Percentiles rank a stretch among this genome's conserved stretches.
Evolutionary conservation across 1,140 invertebrate species (phyloP).

Genomic region (Ctenoplectra terminalis): DNA sequence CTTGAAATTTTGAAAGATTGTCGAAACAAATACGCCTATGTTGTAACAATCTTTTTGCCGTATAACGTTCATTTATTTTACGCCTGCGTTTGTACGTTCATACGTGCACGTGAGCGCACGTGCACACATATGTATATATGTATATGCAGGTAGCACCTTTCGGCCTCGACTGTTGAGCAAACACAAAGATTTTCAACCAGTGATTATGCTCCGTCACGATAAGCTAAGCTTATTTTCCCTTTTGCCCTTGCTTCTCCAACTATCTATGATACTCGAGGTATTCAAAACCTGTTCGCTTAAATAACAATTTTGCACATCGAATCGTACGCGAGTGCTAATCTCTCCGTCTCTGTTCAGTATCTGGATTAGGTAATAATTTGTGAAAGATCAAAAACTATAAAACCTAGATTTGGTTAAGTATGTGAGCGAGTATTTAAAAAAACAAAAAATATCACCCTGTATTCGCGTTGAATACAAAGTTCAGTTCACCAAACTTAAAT

Average conservation of each 20-base stretch:
- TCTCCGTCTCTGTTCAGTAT: too few relatives aligned
- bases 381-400: too few relatives aligned
- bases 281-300: not conserved
- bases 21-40: not conserved
- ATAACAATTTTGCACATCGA: not conserved
- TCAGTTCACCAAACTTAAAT: not conserved
- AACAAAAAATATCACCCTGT: too few relatives aligned
- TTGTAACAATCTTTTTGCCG: not conserved
- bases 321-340: too few relatives aligned
- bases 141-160: constrained; percentile 49
- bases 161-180: constrained; percentile 49
- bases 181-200: constrained; percentile 61
- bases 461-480: constrained; percentile 3
- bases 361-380: too few relatives aligned
- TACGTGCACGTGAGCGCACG: constrained; percentile 13
- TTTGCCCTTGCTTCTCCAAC: not conserved
- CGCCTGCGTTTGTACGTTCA: not conserved
- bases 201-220: constrained; percentile 69
- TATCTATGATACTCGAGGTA: not conserved
- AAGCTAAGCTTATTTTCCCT: constrained; percentile 41
- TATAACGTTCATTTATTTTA: not conserved
- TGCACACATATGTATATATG: constrained; percentile 22
- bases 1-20: not conserved
- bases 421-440: too few relatives aligned
- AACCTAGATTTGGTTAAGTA: too few relatives aligned